Base-by-base conservation (phyloP, 2,888 invertebrate genomes). In the Argyresthia goedartella region DNA sequence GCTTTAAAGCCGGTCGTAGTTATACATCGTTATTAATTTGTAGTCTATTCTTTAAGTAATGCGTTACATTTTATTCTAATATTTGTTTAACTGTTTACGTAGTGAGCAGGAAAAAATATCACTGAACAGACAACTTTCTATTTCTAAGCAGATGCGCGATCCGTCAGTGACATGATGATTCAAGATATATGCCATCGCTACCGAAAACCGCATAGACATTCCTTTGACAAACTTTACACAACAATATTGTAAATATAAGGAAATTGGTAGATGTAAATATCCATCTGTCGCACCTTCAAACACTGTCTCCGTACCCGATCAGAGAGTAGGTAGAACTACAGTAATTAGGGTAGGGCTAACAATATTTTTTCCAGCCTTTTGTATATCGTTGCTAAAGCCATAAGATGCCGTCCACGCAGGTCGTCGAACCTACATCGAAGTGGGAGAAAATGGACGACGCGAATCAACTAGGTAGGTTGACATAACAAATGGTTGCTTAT, bases 361-460 rank as follows among this genome's bases (percentile, higher is more conserved):
- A 59, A 63, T 52, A 64, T 86, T 80, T 76, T 74, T 86, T 85
- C 68, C 85, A 85, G 85, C 84, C 60, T 79, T 71, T 66, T 15
- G 4, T 46, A 41, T 14, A 54, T 25, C 36, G 53, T 80, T 69
- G 73, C 77, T 81, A 81, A 80, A 81, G 62, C 68, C 63, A 66
- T 71, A 76, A 78, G 77, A 65, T 75, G 76, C 73, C 75, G 73
- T 73, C 70, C 67, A 65, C 65, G 70, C 87, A 87, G 87, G 87
- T 86, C 25, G 6, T 25, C 67, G 79, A 84, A 75, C 80, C 65
- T 74, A 76, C 87, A 49, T 87, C 87, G 69, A 94, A 94, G 86
- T 96, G 96, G 96, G 96, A 96, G 89, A 89, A 88, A 82, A 89
- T 93, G 88, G 96, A 96, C 87, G 91, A 91, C 79, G 92, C 92